phyloP scores from a whole-genome alignment of 1,140 invertebrate species.

The Drosophila nigrodunni region DNA sequence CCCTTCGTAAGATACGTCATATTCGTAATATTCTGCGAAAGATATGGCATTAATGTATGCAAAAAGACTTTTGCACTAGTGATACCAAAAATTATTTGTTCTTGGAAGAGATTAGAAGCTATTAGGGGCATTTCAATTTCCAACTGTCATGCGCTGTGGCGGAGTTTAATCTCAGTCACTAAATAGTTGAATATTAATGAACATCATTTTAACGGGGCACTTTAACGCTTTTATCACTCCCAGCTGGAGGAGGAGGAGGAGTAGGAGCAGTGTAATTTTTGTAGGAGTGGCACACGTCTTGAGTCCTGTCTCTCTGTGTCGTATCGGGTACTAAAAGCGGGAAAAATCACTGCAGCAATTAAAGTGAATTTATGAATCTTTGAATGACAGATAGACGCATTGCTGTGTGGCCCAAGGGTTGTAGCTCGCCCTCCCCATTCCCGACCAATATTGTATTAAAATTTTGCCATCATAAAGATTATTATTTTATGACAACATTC shows the following conservation, averaged over 20 bases:
- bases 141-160: constrained; percentile 28
- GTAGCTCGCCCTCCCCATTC: background rate
- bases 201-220: constrained; percentile 69
- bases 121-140: background rate
- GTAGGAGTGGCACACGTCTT: constrained; percentile 47
- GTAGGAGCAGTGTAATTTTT: background rate
- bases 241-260: constrained; percentile 3
- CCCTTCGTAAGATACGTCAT: background rate
- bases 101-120: constrained; percentile 9
- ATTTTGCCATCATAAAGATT: constrained; percentile 82
- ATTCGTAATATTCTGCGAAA: constrained; percentile 6
- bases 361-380: constrained; percentile 79
- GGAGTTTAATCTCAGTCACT: constrained; percentile 57
- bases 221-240: constrained; percentile 63
- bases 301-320: constrained; percentile 12
- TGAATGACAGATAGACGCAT: constrained; percentile 60
- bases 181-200: constrained; percentile 82
- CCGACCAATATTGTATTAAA: constrained; percentile 77
- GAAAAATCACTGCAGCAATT: constrained; percentile 80
- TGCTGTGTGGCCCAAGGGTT: constrained; percentile 36
- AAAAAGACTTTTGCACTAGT: background rate
- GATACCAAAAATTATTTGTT: constrained; percentile 2
- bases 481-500: constrained; percentile 72
- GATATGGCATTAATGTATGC: constrained; percentile 1
- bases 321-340: constrained; percentile 44